Conservation (phyloP, 2,888 invertebrate species). For the Epiblema foenella region DNA sequence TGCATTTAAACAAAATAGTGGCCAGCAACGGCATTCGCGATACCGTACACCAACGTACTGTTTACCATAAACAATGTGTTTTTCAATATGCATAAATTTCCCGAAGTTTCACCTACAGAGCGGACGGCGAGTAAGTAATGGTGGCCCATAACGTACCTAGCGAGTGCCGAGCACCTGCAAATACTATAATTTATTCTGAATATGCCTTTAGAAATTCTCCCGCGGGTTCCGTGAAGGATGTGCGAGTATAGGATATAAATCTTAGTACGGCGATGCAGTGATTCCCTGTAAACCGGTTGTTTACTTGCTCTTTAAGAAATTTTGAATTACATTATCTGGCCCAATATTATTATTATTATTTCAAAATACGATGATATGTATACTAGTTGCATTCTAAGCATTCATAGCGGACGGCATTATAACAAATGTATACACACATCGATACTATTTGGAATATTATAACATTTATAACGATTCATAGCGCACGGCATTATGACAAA, state of each 20-base stretch:
- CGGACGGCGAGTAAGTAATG: constrained; percentile 50
- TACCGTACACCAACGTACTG: constrained; percentile 37
- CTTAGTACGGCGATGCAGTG: constrained; percentile 46
- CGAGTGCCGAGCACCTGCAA: constrained; percentile 51
- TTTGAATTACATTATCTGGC: constrained; percentile 14
- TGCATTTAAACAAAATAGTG: constrained; percentile 41
- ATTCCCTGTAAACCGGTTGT: constrained; percentile 47
- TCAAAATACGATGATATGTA: not conserved
- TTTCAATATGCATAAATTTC: constrained; percentile 54
- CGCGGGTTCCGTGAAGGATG: constrained; percentile 48
- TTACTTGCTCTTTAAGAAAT: constrained; percentile 24
- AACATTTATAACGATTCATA: constrained; percentile 47
- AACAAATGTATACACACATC: too few species aligned
- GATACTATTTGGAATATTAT: constrained; percentile 1
- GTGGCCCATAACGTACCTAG: constrained; percentile 46
- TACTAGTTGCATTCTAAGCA: too few species aligned
- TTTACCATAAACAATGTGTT: constrained; percentile 51
- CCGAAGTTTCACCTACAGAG: constrained; percentile 50
- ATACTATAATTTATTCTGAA: constrained; percentile 58
- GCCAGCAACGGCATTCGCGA: constrained; percentile 38
- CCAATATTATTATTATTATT: too few species aligned
- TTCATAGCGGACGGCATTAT: too few species aligned
- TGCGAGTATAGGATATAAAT: constrained; percentile 49
- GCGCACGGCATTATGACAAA: constrained; percentile 58
- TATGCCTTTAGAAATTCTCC: constrained; percentile 53